A percentile compares a stretch with the other conserved stretches of the same genome.
Conservation (phyloP, 2,888 invertebrate species). For the Drosophila borborema region DNA sequence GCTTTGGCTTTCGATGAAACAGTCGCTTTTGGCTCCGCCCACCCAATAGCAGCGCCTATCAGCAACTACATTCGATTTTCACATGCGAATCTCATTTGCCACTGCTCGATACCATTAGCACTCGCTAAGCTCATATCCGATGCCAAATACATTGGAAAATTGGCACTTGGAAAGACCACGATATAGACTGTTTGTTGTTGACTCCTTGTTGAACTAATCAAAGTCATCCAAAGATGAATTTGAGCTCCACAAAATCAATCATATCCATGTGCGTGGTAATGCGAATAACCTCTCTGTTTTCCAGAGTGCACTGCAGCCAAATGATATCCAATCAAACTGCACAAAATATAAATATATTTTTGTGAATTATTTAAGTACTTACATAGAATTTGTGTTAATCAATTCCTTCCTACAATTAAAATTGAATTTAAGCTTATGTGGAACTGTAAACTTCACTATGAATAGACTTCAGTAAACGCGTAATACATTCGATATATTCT, state of each 20-base stretch:
- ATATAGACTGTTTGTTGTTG: conserved; percentile 22
- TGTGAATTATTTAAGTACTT: no score
- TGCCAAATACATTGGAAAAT: conserved; percentile 68
- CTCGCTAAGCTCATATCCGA: conserved; percentile 64
- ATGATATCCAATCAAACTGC: neutral
- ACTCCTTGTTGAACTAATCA: conserved; percentile 8
- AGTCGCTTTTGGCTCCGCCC: conserved; percentile 34
- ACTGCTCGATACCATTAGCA: conserved; percentile 69
- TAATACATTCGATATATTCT: no score
- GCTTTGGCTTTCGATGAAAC: conserved; percentile 9
- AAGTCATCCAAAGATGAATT: conserved; percentile 50
- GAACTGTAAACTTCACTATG: no score
- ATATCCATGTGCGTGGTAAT: conserved; percentile 45
- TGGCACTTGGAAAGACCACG: conserved; percentile 19
- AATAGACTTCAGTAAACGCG: no score
- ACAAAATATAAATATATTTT: no score
- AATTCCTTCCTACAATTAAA: no score
- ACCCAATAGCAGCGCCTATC: conserved; percentile 63
- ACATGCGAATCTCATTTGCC: conserved; percentile 76
- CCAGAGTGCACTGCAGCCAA: neutral
- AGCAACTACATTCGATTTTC: conserved; percentile 75
- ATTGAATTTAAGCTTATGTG: no score
- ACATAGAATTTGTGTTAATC: no score
- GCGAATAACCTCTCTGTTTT: conserved; percentile 33
- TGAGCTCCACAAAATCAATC: conserved; percentile 58